These are phyloP conservation scores for Callaeas wilsoni DNA, from an alignment of 2,113 vertebrate species.

Conservation along the genomic window DNA sequence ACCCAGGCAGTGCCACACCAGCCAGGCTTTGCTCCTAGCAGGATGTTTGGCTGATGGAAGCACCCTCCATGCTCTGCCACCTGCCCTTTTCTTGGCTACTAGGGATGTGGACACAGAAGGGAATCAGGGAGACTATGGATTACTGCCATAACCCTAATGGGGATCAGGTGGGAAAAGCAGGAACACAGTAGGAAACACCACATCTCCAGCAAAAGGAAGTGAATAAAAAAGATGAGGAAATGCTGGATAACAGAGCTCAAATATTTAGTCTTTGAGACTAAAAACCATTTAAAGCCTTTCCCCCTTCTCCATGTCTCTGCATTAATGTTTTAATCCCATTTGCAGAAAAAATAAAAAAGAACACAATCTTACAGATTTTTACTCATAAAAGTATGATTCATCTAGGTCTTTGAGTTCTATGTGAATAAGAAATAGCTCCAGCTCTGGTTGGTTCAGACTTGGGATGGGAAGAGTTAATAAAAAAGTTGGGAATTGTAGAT, in stretches of 20 bases:
- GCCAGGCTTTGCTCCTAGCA: neutral
- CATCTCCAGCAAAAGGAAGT: neutral
- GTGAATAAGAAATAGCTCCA: neutral
- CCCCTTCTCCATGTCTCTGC: neutral
- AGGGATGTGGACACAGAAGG: neutral
- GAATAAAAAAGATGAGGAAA: neutral
- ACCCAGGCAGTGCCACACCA: neutral
- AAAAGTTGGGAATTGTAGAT: neutral
- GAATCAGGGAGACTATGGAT: accelerated
- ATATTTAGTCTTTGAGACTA: neutral
- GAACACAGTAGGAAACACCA: neutral
- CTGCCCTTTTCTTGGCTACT: neutral
- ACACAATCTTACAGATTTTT: neutral
- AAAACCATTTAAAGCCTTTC: neutral
- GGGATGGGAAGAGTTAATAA: neutral
- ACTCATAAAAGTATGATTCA: neutral
- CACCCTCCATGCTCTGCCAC: accelerated
- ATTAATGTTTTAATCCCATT: neutral
- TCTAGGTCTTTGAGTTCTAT: neutral
- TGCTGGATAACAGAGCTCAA: neutral
- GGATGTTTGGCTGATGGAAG: neutral
- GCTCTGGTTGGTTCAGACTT: neutral
- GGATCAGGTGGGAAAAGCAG: neutral
- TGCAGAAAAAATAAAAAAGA: neutral
- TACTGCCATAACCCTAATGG: neutral